Evolutionary conservation across 2,888 invertebrate species (phyloP).

Genomic region (Thyatira batis): DNA sequence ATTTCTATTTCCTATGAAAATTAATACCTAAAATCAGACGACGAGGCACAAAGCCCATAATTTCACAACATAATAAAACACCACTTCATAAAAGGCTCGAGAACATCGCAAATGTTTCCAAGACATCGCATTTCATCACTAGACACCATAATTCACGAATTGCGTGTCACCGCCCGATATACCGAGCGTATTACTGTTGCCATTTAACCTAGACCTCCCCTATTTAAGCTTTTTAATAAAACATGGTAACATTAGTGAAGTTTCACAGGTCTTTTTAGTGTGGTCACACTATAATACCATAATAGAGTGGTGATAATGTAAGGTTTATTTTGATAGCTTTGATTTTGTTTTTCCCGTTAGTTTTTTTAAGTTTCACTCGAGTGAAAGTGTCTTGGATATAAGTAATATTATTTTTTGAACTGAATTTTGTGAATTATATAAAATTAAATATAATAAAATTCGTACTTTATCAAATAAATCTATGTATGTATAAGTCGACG

Average conservation of each 20-base stretch:
- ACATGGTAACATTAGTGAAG: conserved; percentile 3
- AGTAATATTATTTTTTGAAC: too few species aligned
- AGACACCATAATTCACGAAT: conserved; percentile 68
- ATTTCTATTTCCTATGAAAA: too few species aligned
- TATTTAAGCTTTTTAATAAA: conserved; percentile 6
- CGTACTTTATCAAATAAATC: too few species aligned
- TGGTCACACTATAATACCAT: conserved; percentile 35
- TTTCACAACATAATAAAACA: conserved; percentile 26
- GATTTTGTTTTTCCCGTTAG: conserved; percentile 27
- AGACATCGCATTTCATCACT: conserved; percentile 26
- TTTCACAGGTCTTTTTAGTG: conserved; percentile 19
- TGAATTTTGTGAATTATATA: too few species aligned
- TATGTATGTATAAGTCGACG: too few species aligned
- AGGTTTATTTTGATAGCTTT: conserved; percentile 36
- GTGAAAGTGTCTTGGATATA: not conserved
- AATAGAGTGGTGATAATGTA: conserved; percentile 44
- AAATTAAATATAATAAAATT: too few species aligned
- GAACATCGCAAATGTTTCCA: conserved; percentile 46
- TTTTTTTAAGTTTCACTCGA: conserved; percentile 2
- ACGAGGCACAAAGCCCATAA: conserved; percentile 10
- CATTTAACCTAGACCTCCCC: conserved; percentile 22
- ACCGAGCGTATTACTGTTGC: conserved; percentile 25
- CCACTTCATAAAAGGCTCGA: conserved; percentile 44
- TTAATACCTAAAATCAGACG: too few species aligned
- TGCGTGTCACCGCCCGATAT: conserved; percentile 65